These are phyloP conservation scores for Hesperophylax magnus DNA, from an alignment of 1,140 invertebrate species.

Conservation along the genomic window DNA sequence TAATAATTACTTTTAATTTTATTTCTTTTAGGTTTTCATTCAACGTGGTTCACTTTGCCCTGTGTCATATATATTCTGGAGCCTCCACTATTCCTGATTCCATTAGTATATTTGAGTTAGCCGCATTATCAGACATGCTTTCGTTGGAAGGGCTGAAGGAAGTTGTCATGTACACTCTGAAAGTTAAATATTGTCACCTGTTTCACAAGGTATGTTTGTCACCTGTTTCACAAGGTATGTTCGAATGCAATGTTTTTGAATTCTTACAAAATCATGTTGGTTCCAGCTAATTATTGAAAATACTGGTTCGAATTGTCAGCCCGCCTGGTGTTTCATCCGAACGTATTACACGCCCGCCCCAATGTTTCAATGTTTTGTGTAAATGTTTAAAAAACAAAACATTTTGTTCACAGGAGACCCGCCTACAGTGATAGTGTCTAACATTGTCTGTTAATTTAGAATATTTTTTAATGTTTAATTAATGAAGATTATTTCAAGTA, in stretches of 20 bases:
- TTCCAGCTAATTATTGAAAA: no score
- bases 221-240: conserved; percentile 87
- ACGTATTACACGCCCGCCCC: no score
- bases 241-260: not conserved
- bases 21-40: conserved; percentile 79
- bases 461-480: no score
- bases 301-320: no score
- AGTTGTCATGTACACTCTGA: conserved; percentile 88
- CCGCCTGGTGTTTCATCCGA: no score
- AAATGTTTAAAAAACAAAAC: no score
- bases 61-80: conserved; percentile 94
- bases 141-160: conserved; percentile 91
- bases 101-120: conserved; percentile 88
- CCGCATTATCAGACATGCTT: conserved; percentile 89
- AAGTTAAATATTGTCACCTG: conserved; percentile 92
- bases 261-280: no score
- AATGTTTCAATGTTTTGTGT: no score
- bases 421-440: no score
- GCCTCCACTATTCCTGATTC: conserved; percentile 86
- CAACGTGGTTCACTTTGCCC: conserved; percentile 87
- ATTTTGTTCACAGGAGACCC: no score
- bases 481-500: no score
- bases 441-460: no score
- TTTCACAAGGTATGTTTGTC: conserved; percentile 83
- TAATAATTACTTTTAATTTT: not conserved